These are phyloP conservation scores for Esox niger DNA, from an alignment of 2,113 vertebrate genomes.

Conservation along the genomic window DNA sequence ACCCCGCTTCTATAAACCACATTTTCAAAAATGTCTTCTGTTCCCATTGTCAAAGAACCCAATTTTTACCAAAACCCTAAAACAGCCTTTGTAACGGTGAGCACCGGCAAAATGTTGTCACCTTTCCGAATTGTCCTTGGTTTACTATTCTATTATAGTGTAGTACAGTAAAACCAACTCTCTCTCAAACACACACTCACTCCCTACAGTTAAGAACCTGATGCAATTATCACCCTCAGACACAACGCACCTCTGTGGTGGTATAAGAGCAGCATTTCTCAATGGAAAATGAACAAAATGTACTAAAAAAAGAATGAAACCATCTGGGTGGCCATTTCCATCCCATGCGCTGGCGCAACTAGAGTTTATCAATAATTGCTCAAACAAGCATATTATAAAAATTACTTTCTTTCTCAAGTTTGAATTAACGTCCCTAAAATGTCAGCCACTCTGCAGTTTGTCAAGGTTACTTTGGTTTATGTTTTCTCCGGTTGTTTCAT, in stretches of 20 bases:
- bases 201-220: conserved; percentile 13
- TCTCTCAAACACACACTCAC: conserved; percentile 18
- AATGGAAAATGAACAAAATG: conserved; percentile 41
- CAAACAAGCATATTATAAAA: conserved; percentile 55
- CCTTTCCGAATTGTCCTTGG: too few relatives aligned
- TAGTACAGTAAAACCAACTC: conserved; percentile 15
- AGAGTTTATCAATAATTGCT: conserved; percentile 54
- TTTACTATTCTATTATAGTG: too few relatives aligned
- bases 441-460: conserved; percentile 37
- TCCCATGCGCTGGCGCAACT: conserved; percentile 37
- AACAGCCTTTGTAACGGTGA: too few relatives aligned
- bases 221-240: conserved; percentile 36
- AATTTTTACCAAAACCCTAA: too few relatives aligned
- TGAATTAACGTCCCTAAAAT: conserved; percentile 52
- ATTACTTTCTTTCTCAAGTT: conserved; percentile 48
- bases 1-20: too few relatives aligned
- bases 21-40: too few relatives aligned
- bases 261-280: conserved; percentile 27
- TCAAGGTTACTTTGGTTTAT: conserved; percentile 38
- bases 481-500: conserved; percentile 9
- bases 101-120: too few relatives aligned
- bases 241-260: conserved; percentile 26
- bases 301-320: conserved; percentile 38
- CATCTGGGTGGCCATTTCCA: conserved; percentile 28
- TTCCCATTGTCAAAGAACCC: too few relatives aligned